Evolutionary conservation across 2,888 invertebrate species (phyloP).

Genomic region (Panopea generosa): DNA sequence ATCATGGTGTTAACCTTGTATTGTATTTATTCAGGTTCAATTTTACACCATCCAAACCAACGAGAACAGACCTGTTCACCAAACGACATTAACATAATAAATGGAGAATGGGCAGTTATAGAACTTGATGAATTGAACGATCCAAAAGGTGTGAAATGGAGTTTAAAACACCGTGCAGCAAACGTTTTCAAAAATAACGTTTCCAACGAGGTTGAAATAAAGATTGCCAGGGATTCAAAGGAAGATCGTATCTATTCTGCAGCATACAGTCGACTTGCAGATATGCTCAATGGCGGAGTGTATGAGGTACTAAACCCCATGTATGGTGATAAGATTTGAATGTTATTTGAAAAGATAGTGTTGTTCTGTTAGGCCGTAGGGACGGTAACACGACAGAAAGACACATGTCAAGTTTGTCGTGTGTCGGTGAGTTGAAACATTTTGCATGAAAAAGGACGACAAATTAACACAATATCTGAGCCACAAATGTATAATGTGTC

Average conservation of each 20-base stretch:
- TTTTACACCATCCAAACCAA: slow-evolving; percentile 37
- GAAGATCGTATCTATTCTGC: slow-evolving; percentile 51
- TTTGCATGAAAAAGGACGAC: too few species aligned
- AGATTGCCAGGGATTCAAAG: slow-evolving; percentile 56
- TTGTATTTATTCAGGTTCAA: too few species aligned
- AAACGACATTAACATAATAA: slow-evolving; percentile 25
- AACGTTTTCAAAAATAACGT: slow-evolving; percentile 44
- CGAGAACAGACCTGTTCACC: slow-evolving; percentile 33
- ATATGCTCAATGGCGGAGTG: slow-evolving; percentile 57
- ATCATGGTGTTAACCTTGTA: too few species aligned
- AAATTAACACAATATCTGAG: too few species aligned
- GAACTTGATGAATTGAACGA: slow-evolving; percentile 51
- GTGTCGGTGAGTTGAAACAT: too few species aligned
- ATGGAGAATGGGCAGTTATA: slow-evolving; percentile 45
- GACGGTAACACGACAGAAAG: too few species aligned
- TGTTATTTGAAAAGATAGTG: slow-evolving; percentile 18
- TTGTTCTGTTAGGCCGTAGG: too few species aligned
- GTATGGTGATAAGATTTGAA: too few species aligned
- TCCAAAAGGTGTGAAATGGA: slow-evolving; percentile 58
- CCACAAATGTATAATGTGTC: too few species aligned
- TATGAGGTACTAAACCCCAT: slow-evolving; percentile 65
- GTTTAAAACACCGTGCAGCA: slow-evolving; percentile 40
- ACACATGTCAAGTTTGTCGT: too few species aligned
- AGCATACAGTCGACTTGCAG: slow-evolving; percentile 56
- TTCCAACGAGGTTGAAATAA: slow-evolving; percentile 48